Evolutionary conservation across 2,113 vertebrate species (phyloP), one percentile per base, ranked within the genome.

Genomic region (Neolamprologus variostigma): DNA sequence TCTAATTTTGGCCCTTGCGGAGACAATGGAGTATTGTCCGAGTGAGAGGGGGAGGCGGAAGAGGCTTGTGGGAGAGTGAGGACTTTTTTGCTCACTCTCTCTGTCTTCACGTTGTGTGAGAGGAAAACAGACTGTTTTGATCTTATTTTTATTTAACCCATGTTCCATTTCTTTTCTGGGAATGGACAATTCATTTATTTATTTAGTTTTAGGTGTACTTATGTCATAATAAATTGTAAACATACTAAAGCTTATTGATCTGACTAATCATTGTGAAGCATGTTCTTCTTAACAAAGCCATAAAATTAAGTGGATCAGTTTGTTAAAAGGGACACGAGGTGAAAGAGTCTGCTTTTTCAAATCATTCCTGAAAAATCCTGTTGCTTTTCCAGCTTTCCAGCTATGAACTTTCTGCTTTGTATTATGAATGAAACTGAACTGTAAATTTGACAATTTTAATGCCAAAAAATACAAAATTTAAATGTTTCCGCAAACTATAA

Each of bases 11-110:
- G 92, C 79, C 78, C 47, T 47, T 10, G 33, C 4, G 2, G 63
- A 89, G 81, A 97, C 95, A 96, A 97, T 96, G 61, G 89, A 82
- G 89, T 85, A 95, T 96, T 96, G 95, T 96, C 83, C 33, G 82
- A 86, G 28, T n/a, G 28, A 12, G 42, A 12, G 42, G 57, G 50
- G 51, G 9, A 19, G 83, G 82, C n/a, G 82, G 84, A 84, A 80
- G 80, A 82, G 63, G 42, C 85, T 73, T 47, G 28, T 82, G 86
- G 86, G 86, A 89, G 86, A 91, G 80, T 55, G 84, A 87, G 87
- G 59, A 31, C 28, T 81, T 90, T 55, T 85, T 85, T 71, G 73
- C 87, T 93, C 82, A 59, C 66, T 86, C 90, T 82, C 76, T 85
- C 78, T 33, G 53, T 76, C 59, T 53, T 53, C 26, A 35, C n/a